A percentile compares a stretch with the other conserved stretches of the same genome.
Conservation (phyloP, 1,140 invertebrate species). For the Neodiprion virginianus region DNA sequence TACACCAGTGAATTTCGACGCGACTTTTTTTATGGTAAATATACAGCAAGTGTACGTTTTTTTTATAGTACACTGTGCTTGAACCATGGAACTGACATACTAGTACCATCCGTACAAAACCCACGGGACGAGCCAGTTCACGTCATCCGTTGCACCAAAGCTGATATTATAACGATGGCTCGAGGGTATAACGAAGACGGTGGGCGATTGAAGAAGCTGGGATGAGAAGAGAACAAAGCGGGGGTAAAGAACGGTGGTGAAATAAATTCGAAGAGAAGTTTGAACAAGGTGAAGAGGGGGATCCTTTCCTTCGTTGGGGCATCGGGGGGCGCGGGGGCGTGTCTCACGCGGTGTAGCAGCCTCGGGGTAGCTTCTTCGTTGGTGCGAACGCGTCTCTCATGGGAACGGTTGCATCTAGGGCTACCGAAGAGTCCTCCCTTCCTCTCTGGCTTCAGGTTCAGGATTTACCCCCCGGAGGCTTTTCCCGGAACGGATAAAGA, state of each 20-base stretch:
- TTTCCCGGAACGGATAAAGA: neutral
- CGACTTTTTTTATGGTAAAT: no score
- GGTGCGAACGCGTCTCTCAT: neutral
- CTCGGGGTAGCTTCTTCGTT: neutral
- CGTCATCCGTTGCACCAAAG: no score
- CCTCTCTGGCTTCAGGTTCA: neutral
- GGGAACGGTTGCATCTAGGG: neutral
- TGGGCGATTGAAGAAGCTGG: no score
- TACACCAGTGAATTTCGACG: no score
- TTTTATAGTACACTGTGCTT: no score
- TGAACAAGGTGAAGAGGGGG: neutral
- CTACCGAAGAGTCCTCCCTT: neutral
- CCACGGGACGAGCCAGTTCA: no score
- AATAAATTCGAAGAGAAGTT: conserved; percentile 1
- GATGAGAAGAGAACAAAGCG: no score
- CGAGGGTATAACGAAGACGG: no score
- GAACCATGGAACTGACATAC: no score
- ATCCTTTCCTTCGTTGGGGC: neutral
- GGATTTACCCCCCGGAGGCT: neutral
- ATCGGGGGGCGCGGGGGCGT: neutral
- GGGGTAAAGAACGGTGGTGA: neutral
- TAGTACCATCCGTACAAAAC: no score
- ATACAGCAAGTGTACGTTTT: no score
- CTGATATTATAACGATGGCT: no score
- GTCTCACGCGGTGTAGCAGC: neutral